Percentiles rank a stretch among this genome's conserved stretches.
Conservation (phyloP, 2,113 vertebrate species). For the Charina bottae region DNA sequence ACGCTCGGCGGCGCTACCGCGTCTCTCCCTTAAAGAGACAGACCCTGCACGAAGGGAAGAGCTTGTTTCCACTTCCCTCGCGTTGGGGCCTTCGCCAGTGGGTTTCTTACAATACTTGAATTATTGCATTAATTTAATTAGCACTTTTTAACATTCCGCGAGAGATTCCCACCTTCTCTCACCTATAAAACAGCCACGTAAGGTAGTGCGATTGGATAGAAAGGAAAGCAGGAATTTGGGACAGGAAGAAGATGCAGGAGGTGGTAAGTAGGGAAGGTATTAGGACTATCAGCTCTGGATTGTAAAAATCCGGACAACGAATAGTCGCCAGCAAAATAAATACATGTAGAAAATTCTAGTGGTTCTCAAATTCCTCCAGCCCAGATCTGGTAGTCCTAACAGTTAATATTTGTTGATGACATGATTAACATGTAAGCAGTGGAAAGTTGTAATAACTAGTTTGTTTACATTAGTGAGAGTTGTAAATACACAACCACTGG, state of each 20-base stretch:
- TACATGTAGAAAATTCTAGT: neutral
- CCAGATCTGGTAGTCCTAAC: neutral
- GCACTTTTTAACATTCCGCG: neutral
- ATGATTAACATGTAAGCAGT: neutral
- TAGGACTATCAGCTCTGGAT: neutral
- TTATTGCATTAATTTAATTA: too few relatives aligned
- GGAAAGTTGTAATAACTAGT: neutral
- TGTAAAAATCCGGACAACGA: neutral
- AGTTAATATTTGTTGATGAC: neutral
- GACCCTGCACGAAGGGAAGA: neutral
- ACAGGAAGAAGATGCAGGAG: neutral
- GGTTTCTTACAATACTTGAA: neutral
- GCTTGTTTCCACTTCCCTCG: neutral
- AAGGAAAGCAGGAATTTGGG: neutral
- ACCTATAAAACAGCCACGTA: neutral
- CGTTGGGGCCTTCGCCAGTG: neutral
- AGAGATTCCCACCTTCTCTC: neutral
- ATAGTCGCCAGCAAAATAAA: neutral
- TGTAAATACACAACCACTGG: too few relatives aligned
- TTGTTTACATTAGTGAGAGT: neutral
- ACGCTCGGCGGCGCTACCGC: neutral
- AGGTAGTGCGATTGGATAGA: neutral
- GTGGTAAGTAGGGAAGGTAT: neutral
- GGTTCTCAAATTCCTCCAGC: neutral
- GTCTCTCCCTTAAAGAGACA: neutral